phyloP scores from a whole-genome alignment of 2,113 vertebrate species.

The Colistium nudipinnis region DNA sequence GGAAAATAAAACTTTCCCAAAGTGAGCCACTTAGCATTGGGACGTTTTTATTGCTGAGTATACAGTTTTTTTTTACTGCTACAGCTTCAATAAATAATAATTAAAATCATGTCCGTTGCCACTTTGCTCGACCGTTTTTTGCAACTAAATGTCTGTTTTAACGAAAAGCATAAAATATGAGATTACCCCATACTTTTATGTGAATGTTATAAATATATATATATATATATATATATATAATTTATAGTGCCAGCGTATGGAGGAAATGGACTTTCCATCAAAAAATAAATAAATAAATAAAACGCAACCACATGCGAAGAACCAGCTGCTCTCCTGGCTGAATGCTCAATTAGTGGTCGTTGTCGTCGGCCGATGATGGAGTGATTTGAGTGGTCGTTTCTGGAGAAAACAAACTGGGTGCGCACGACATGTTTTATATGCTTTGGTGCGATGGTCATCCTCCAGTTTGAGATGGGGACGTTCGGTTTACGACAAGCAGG shows the following conservation, averaged over 20 bases:
- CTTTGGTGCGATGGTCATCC: neutral
- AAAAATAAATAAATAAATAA: too few species aligned
- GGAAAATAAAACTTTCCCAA: constrained; percentile 24
- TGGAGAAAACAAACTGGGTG: constrained; percentile 46
- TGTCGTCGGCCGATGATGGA: constrained; percentile 48
- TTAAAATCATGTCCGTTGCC: neutral
- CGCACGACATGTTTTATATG: neutral
- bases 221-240: constrained; percentile 2
- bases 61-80: neutral
- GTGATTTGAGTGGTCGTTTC: constrained; percentile 17
- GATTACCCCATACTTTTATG: constrained; percentile 16
- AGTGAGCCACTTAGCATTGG: neutral
- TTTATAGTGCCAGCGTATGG: neutral
- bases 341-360: constrained; percentile 52
- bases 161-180: neutral
- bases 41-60: constrained; percentile 18
- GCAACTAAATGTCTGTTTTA: neutral
- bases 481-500: neutral
- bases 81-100: neutral
- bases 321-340: constrained; percentile 44
- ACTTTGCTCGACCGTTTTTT: neutral
- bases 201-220: neutral
- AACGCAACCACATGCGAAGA: constrained; percentile 52
- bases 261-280: constrained; percentile 55
- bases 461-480: neutral